Conservation (phyloP, 1,140 invertebrate genomes). For the Cheumatopsyche charites region DNA sequence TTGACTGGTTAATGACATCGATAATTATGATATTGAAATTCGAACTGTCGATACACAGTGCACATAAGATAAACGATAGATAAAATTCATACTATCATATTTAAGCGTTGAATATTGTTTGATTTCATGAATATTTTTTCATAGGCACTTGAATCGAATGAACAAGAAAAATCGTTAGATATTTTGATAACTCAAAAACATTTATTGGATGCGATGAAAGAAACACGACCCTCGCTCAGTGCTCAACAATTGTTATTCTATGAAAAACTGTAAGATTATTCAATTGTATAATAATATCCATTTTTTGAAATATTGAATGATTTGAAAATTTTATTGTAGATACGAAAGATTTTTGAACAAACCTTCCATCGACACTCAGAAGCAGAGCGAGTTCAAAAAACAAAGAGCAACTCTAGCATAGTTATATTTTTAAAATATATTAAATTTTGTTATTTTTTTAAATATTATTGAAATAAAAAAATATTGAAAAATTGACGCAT, state of each 20-base stretch:
- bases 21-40: slow-evolving; percentile 45
- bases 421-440: neutral
- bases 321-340: slow-evolving; percentile 49
- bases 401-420: slow-evolving; percentile 52
- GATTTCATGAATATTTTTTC: slow-evolving; percentile 5
- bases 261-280: slow-evolving; percentile 63
- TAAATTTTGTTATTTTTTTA: neutral
- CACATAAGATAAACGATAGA: no score
- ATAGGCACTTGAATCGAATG: slow-evolving; percentile 14
- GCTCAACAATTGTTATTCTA: slow-evolving; percentile 67
- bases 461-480: no score
- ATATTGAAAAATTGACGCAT: no score
- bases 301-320: slow-evolving; percentile 30
- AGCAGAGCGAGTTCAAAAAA: neutral
- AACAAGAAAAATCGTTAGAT: slow-evolving; percentile 15
- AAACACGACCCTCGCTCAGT: slow-evolving; percentile 72
- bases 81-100: no score
- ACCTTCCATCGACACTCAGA: slow-evolving; percentile 19
- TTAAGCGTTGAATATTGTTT: no score
- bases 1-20: slow-evolving; percentile 43
- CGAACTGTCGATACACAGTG: neutral
- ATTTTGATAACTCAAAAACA: slow-evolving; percentile 59
- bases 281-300: neutral
- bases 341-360: slow-evolving; percentile 53
- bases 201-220: slow-evolving; percentile 63